Evolutionary conservation across 2,113 vertebrate species (phyloP).

Genomic region (Leptosomus discolor): DNA sequence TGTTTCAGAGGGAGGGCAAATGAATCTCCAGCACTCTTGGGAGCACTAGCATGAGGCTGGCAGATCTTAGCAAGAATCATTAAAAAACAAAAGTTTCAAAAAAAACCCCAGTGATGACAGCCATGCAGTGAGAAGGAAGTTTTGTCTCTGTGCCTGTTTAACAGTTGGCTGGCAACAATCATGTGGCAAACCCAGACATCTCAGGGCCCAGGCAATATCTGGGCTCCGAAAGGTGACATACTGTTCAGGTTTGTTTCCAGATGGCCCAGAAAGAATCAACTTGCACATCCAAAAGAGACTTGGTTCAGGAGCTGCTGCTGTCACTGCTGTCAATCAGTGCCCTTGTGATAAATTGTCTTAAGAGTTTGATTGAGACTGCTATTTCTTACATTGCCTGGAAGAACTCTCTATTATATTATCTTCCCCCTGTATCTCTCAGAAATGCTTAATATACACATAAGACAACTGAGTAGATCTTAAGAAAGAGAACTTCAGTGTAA

Average conservation of each 20-base stretch:
- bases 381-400: neutral
- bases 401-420: neutral
- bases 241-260: conserved; percentile 25
- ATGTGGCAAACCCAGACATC: neutral
- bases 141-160: conserved; percentile 4
- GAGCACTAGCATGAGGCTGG: neutral
- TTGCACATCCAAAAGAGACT: neutral
- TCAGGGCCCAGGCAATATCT: neutral
- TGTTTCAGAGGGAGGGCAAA: neutral
- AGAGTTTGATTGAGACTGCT: neutral
- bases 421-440: neutral
- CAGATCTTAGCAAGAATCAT: neutral
- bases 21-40: neutral
- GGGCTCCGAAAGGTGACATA: neutral
- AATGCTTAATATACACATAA: neutral
- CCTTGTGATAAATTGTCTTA: neutral
- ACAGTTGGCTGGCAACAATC: neutral
- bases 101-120: neutral
- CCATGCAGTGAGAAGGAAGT: neutral
- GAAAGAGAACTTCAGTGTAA: neutral
- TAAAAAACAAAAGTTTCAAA: neutral
- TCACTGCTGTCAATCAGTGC: neutral
- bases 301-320: neutral
- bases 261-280: neutral
- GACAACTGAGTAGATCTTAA: neutral